Conservation (phyloP, 1,140 invertebrate species). For the Metaphire vulgaris region DNA sequence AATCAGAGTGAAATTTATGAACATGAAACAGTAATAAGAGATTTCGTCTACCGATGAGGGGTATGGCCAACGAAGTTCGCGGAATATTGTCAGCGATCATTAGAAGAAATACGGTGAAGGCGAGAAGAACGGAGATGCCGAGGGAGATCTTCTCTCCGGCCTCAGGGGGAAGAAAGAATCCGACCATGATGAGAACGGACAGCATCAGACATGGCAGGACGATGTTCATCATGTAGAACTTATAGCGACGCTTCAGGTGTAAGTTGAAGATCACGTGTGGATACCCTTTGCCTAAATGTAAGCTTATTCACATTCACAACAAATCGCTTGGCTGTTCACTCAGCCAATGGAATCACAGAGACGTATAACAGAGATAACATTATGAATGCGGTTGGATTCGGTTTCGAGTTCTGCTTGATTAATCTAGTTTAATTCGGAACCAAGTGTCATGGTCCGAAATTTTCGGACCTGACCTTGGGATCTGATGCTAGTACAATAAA, state of each 20-base stretch:
- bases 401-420: too few relatives aligned
- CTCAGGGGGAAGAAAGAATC: conserved; percentile 43
- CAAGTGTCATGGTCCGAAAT: too few relatives aligned
- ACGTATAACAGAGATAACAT: too few relatives aligned
- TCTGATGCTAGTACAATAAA: too few relatives aligned
- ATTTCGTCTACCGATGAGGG: conserved; percentile 48
- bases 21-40: too few relatives aligned
- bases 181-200: conserved; percentile 33
- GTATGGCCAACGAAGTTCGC: conserved; percentile 78
- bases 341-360: too few relatives aligned
- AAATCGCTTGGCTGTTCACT: too few relatives aligned
- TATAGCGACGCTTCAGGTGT: conserved; percentile 11
- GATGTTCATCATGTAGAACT: conserved; percentile 36
- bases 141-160: conserved; percentile 49
- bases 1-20: too few relatives aligned
- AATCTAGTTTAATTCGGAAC: too few relatives aligned
- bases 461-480: too few relatives aligned
- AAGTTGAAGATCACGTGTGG: conserved; percentile 7
- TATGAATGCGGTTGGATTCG: too few relatives aligned
- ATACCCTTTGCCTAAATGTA: conserved; percentile 9
- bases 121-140: conserved; percentile 42
- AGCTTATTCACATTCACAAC: too few relatives aligned
- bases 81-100: conserved; percentile 88
- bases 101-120: conserved; percentile 48
- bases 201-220: conserved; percentile 28